Base-by-base conservation (phyloP, 2,888 invertebrate genomes). In the Aelia acuminata region DNA sequence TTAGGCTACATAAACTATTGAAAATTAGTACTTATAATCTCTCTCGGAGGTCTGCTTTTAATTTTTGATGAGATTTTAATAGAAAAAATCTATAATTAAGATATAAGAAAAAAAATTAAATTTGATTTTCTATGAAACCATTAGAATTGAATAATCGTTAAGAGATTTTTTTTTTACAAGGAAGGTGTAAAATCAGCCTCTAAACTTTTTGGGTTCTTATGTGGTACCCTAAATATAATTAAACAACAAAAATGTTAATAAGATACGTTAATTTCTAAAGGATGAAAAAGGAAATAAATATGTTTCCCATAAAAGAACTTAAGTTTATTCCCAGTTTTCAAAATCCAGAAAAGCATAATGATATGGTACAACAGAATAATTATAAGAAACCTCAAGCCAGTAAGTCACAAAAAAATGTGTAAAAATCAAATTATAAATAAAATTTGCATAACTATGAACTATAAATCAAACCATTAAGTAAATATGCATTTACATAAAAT, bases 341-440 rank as follows among this genome's bases (percentile, higher is more conserved):
- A 63, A 31, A 63, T 63, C 31, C 63, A 63, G 31, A 63, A 63
- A 63, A 63, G 63, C 63, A 63, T 18, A 63, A 63, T 31, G 31
- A 63, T 63, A 63, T 31, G 15, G 63, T 31, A 63, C 26, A 57
- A 26, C 26, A 57, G 57, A 26, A 35, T 63, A 63, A 31, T 63
- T 26, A 63, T 63, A 31, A 63, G 57, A 57, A 57, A 57, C 18
- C 63, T 63, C 63, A 63, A 63, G 63, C 63, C 63, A 63, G 31
- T 63, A 63, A 63, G 63, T 63, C 26, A 63, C 31, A 63, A 63
- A 63, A 31, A 63, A 63, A 31, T 31, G 18, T 18, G 18, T 35
- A 63, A 31, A 31, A 63, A 18, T 63, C 0, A 63, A 63, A 1
- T 31, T 26, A 57, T 57, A 57, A 0, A 57, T 63, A 31, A n/a